phyloP scores from a whole-genome alignment of 2,888 invertebrate genomes.

The Orthonevra nobilis region DNA sequence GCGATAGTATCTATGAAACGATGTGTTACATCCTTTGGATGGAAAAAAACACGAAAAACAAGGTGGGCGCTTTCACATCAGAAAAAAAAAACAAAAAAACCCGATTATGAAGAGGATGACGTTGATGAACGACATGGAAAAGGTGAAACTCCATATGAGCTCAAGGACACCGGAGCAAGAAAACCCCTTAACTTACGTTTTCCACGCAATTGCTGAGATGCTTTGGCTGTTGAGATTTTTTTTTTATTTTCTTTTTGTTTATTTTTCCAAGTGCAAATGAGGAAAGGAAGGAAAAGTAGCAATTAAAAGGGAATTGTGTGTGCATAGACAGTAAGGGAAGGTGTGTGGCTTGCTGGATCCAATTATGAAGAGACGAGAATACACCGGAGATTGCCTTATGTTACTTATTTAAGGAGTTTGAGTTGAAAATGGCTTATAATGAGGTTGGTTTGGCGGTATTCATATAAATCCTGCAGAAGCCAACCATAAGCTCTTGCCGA shows the following conservation, averaged over 20 bases:
- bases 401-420: no score
- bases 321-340: no score
- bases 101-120: slow-evolving; percentile 13
- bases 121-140: slow-evolving; percentile 29
- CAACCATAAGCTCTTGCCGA: no score
- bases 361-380: no score
- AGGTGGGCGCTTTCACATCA: slow-evolving; percentile 29
- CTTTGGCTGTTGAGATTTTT: slow-evolving; percentile 17
- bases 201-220: slow-evolving; percentile 7
- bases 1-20: slow-evolving; percentile 43
- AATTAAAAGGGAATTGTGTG: slow-evolving; percentile 31
- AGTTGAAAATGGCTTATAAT: no score
- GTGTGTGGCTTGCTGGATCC: no score
- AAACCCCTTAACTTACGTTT: not conserved
- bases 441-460: no score
- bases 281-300: slow-evolving; percentile 36
- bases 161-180: slow-evolving; percentile 35
- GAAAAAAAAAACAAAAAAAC: not conserved
- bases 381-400: no score
- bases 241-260: no score
- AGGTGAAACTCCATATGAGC: slow-evolving; percentile 12
- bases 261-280: no score
- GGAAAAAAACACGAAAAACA: slow-evolving; percentile 13
- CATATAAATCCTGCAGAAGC: no score
- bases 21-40: slow-evolving; percentile 36